These are phyloP conservation scores for Rhinoderma darwinii DNA, from an alignment of 2,113 vertebrate genomes.

Conservation along the genomic window DNA sequence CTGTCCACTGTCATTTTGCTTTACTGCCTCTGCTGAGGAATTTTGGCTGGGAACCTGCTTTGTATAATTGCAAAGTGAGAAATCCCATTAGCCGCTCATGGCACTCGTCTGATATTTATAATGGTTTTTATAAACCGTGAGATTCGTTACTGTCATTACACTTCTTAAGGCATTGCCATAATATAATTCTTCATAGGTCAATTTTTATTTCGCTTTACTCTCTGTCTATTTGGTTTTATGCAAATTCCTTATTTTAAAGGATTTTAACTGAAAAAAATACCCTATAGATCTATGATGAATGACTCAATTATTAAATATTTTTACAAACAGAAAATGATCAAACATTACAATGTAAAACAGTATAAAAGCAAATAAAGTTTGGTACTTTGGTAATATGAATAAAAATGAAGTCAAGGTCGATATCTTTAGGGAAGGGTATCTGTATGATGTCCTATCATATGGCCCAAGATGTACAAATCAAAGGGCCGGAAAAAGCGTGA, in stretches of 20 bases:
- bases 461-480: too few relatives aligned
- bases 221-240: slow-evolving; percentile 15
- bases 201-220: slow-evolving; percentile 6
- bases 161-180: slow-evolving; percentile 18
- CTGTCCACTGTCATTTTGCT: slow-evolving; percentile 59
- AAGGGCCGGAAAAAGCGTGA: too few relatives aligned
- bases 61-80: slow-evolving; percentile 54
- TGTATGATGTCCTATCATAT: too few relatives aligned
- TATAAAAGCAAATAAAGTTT: neutral
- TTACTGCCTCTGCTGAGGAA: slow-evolving; percentile 51
- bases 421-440: too few relatives aligned
- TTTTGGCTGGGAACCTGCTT: slow-evolving; percentile 43
- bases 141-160: slow-evolving; percentile 55
- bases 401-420: too few relatives aligned
- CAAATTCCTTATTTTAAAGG: neutral
- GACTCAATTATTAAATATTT: neutral
- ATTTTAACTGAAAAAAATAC: neutral
- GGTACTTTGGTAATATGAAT: neutral
- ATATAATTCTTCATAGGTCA: slow-evolving; percentile 35
- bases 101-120: slow-evolving; percentile 51
- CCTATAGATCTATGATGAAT: neutral
- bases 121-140: slow-evolving; percentile 53
- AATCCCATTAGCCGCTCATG: slow-evolving; percentile 56
- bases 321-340: neutral
- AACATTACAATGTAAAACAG: neutral